Evolutionary conservation across 1,140 invertebrate genomes (phyloP).

Genomic region (Platorchestia sp.): DNA sequence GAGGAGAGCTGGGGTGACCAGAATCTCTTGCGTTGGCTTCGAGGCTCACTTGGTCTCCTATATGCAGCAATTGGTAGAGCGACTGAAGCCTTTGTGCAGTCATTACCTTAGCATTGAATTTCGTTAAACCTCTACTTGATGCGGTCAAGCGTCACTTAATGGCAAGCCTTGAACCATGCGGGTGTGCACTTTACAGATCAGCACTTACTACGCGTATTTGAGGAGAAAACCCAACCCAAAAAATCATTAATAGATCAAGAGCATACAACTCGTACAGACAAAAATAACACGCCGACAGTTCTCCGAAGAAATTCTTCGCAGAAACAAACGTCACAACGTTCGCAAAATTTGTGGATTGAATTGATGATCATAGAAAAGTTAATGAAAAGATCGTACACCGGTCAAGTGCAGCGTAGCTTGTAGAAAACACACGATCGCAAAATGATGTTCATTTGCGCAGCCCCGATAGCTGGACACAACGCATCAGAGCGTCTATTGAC

Average conservation of each 20-base stretch:
- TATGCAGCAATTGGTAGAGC: slow-evolving; percentile 1
- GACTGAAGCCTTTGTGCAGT: slow-evolving; percentile 3
- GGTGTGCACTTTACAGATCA: not conserved
- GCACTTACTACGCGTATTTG: not conserved
- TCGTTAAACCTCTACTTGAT: not conserved
- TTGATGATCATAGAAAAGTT: not conserved
- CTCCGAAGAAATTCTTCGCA: not conserved
- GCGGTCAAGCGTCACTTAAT: not conserved
- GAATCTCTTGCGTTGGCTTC: not conserved
- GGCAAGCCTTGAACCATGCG: not conserved
- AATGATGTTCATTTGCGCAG: not conserved
- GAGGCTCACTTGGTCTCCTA: not conserved
- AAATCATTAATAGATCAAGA: not conserved
- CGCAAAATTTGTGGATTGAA: not conserved
- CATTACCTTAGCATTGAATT: not conserved
- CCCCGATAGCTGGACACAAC: not conserved
- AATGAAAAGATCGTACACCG: not conserved
- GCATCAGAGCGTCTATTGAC: not conserved
- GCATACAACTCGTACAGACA: too few species aligned
- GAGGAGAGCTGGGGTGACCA: not conserved
- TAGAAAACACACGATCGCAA: not conserved
- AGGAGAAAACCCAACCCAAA: not conserved
- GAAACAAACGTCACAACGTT: not conserved
- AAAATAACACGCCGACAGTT: not conserved
- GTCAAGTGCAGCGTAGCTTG: not conserved